These are phyloP conservation scores for Margarornis squamiger DNA, from an alignment of 2,797 vertebrate species.

Conservation along the genomic window DNA sequence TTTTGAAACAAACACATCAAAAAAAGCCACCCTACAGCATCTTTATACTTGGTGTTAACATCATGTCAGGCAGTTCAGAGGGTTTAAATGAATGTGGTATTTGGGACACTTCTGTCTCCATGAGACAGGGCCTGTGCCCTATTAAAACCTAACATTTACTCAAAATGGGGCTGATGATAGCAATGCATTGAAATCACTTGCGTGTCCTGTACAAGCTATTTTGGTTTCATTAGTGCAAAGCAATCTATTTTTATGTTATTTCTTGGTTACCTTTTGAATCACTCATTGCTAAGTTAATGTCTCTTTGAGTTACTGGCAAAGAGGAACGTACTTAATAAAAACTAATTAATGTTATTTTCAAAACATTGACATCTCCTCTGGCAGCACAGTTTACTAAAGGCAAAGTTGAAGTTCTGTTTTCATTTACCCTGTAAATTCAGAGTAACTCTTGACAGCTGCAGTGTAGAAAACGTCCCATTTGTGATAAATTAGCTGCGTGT, in stretches of 20 bases:
- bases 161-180: not conserved
- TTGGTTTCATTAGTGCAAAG: not conserved
- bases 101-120: not conserved
- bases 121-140: not conserved
- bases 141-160: not conserved
- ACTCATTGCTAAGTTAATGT: not conserved
- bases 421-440: not conserved
- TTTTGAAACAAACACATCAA: not conserved
- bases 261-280: not conserved
- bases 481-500: slow-evolving; percentile 33
- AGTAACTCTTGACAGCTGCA: slow-evolving; percentile 43
- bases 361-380: not conserved
- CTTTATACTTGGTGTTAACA: not conserved
- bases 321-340: not conserved
- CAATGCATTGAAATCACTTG: not conserved
- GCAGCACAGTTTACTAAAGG: slow-evolving; percentile 12
- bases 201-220: not conserved
- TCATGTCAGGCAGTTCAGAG: not conserved
- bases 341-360: slow-evolving; percentile 8
- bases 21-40: not conserved
- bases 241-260: not conserved
- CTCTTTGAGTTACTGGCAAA: not conserved
- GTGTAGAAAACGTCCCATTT: not conserved
- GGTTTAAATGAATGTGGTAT: not conserved
- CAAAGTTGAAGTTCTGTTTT: slow-evolving; percentile 47